phyloP scores from a whole-genome alignment of 2,113 vertebrate species.

The Hemicordylus capensis region DNA sequence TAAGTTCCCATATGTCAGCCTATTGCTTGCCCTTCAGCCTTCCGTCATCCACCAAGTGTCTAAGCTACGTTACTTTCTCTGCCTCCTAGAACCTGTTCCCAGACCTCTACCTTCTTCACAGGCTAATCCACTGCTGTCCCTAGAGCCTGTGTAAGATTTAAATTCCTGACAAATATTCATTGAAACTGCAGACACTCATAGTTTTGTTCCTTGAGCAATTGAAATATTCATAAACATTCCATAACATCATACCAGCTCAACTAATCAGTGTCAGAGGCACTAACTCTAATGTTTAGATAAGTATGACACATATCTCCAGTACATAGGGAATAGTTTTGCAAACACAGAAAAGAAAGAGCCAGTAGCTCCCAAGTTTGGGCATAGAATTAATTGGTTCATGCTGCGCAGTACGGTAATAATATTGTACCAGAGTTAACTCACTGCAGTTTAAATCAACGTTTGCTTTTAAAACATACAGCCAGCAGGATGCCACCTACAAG shows the following conservation, averaged over 20 bases:
- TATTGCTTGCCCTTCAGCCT: neutral
- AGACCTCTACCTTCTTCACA: neutral
- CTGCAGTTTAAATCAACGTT: neutral
- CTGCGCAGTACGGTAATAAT: neutral
- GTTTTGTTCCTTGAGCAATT: neutral
- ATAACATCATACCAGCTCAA: neutral
- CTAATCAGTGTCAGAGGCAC: neutral
- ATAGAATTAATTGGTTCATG: neutral
- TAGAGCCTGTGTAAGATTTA: neutral
- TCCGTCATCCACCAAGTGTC: neutral
- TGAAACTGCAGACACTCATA: neutral
- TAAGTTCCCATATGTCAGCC: neutral
- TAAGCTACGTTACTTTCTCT: neutral
- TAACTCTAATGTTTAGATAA: neutral
- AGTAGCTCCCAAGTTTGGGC: neutral
- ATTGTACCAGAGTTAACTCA: neutral
- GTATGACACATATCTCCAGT: neutral
- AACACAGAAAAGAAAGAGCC: neutral
- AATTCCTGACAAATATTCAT: neutral
- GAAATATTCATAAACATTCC: neutral
- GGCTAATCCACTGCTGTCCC: neutral
- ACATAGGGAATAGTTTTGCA: neutral
- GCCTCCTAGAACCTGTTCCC: neutral
- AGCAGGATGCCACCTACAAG: neutral
- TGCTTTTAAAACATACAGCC: neutral